Conservation (phyloP, 2,888 invertebrate species). For the Liopterus haemorrhoidalis region DNA sequence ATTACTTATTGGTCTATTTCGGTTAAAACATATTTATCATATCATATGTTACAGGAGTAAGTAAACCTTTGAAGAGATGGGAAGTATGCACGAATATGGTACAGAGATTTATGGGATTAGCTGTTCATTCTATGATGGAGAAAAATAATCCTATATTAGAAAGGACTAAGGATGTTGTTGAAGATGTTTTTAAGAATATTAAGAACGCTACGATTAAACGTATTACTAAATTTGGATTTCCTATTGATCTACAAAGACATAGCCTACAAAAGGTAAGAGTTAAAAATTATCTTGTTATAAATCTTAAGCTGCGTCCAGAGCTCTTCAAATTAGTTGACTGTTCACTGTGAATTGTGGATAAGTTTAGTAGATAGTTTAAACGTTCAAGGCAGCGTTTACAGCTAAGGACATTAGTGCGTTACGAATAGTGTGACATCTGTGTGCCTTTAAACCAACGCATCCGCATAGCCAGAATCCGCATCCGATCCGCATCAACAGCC, state of each 20-base stretch:
- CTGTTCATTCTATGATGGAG: conserved; percentile 45
- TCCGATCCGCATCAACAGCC: too few species aligned
- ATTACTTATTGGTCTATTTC: conserved; percentile 9
- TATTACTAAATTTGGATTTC: conserved; percentile 32
- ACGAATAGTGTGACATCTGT: too few species aligned
- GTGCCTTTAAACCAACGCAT: too few species aligned
- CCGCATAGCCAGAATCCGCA: too few species aligned
- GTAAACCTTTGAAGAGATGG: conserved; percentile 44
- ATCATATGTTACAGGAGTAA: conserved; percentile 34
- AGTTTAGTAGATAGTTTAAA: too few species aligned
- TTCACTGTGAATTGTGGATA: too few species aligned
- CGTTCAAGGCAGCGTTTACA: too few species aligned
- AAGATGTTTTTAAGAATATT: conserved; percentile 36
- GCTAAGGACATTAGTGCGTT: too few species aligned
- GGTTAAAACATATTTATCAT: neutral
- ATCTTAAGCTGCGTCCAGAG: too few species aligned
- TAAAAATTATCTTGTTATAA: too few species aligned
- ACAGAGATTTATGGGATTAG: conserved; percentile 48
- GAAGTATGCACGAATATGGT: conserved; percentile 49
- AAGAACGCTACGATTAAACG: conserved; percentile 32
- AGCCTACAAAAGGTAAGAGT: conserved; percentile 43
- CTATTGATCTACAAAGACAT: conserved; percentile 36
- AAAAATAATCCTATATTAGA: conserved; percentile 36
- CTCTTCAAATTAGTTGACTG: too few species aligned
- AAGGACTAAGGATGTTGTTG: conserved; percentile 31